A percentile compares a stretch with the other conserved stretches of the same genome.
Conservation (phyloP, 2,113 vertebrate genomes). For the Oenanthe oenanthe region DNA sequence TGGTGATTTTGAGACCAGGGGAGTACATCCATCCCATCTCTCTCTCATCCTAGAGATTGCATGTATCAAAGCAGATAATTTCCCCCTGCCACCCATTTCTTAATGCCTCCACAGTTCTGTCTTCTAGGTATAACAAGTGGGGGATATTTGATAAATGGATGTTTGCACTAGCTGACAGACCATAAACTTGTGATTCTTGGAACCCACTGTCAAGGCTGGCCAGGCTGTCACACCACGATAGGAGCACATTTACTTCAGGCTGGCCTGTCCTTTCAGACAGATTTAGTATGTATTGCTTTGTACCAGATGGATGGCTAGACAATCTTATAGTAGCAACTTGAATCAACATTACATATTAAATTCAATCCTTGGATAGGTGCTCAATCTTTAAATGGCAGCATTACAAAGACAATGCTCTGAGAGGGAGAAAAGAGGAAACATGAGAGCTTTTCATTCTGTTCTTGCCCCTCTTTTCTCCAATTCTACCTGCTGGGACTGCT, state of each 20-base stretch:
- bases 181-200: not conserved
- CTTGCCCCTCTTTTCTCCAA: not conserved
- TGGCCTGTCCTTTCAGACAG: not conserved
- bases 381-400: not conserved
- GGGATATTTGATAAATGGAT: not conserved
- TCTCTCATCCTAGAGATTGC: not conserved
- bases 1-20: not conserved
- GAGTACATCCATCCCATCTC: not conserved
- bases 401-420: not conserved
- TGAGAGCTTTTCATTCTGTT: not conserved
- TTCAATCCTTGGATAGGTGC: not conserved
- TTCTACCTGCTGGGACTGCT: not conserved
- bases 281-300: not conserved
- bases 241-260: not conserved
- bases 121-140: not conserved
- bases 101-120: not conserved
- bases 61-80: not conserved
- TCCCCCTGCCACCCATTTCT: not conserved
- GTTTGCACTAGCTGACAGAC: conserved; percentile 6
- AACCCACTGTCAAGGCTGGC: not conserved
- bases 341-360: not conserved
- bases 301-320: not conserved
- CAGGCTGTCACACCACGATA: not conserved
- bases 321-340: not conserved
- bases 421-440: not conserved